A percentile compares a stretch with the other conserved stretches of the same genome.
These are phyloP conservation scores for Formica aserva DNA, from an alignment of 2,888 invertebrate species.

Conservation along the genomic window DNA sequence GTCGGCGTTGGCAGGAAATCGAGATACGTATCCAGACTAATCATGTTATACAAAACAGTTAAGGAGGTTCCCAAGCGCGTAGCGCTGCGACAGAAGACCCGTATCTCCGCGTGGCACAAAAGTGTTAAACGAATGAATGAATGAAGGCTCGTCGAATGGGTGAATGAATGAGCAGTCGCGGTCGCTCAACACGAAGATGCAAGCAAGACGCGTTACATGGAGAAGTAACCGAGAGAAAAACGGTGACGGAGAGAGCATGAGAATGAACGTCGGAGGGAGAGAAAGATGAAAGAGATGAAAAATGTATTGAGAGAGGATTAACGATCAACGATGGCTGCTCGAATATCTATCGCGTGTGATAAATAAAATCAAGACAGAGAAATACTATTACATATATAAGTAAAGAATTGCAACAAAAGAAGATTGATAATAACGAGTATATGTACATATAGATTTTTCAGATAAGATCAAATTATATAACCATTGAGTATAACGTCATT, in stretches of 20 bases:
- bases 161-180: conserved; percentile 77
- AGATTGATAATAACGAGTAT: not conserved
- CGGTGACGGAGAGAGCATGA: not conserved
- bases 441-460: not conserved
- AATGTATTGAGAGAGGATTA: not conserved
- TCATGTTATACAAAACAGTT: conserved; percentile 84
- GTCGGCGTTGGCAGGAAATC: not conserved
- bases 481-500: too few relatives aligned
- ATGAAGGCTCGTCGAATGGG: conserved; percentile 75
- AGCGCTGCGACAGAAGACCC: conserved; percentile 79
- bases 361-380: not conserved
- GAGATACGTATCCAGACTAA: conserved; percentile 75
- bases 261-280: conserved; percentile 14
- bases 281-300: conserved; percentile 11
- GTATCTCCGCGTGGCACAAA: conserved; percentile 84
- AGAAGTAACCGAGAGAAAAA: conserved; percentile 11
- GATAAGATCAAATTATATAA: not conserved
- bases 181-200: conserved; percentile 42
- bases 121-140: conserved; percentile 85
- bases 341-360: not conserved
- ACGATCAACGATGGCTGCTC: conserved; percentile 4
- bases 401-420: not conserved
- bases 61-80: conserved; percentile 80
- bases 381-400: not conserved
- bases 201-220: conserved; percentile 12